A percentile compares a stretch with the other conserved stretches of the same genome.
Evolutionary conservation across 2,113 vertebrate species (phyloP).

Genomic region (Aegotheles bennettii): DNA sequence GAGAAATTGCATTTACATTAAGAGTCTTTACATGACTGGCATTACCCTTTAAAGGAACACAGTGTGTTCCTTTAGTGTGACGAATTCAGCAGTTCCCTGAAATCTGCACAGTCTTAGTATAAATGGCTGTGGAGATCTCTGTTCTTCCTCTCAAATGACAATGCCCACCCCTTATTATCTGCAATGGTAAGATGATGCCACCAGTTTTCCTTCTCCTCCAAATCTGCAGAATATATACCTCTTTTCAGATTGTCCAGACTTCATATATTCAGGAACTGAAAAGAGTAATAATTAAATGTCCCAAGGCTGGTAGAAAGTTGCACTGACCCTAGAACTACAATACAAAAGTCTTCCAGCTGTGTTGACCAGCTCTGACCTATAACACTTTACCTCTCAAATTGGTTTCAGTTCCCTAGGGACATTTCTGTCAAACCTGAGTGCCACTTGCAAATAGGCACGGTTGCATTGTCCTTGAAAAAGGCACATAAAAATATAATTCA

Average conservation of each 20-base stretch:
- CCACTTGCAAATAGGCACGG: neutral
- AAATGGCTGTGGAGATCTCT: neutral
- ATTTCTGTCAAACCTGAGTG: neutral
- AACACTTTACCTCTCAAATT: neutral
- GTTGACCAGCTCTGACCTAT: neutral
- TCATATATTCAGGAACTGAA: neutral
- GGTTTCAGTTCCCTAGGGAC: constrained; percentile 4
- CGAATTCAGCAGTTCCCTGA: neutral
- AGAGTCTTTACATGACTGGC: neutral
- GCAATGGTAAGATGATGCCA: neutral
- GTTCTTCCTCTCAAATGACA: neutral
- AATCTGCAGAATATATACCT: neutral
- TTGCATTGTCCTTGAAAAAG: constrained; percentile 11
- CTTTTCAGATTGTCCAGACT: neutral
- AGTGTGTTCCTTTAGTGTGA: no score
- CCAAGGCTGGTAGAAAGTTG: neutral
- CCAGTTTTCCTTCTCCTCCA: neutral
- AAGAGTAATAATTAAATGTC: neutral
- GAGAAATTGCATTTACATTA: neutral
- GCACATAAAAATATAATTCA: neutral
- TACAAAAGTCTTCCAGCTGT: neutral
- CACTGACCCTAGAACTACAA: neutral
- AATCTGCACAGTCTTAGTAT: neutral
- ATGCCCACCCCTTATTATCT: neutral
- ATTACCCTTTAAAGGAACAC: neutral